Percentiles rank a stretch among this genome's conserved stretches.
These are phyloP conservation scores for Tenthredo notha DNA, from an alignment of 2,888 invertebrate species.

Conservation along the genomic window DNA sequence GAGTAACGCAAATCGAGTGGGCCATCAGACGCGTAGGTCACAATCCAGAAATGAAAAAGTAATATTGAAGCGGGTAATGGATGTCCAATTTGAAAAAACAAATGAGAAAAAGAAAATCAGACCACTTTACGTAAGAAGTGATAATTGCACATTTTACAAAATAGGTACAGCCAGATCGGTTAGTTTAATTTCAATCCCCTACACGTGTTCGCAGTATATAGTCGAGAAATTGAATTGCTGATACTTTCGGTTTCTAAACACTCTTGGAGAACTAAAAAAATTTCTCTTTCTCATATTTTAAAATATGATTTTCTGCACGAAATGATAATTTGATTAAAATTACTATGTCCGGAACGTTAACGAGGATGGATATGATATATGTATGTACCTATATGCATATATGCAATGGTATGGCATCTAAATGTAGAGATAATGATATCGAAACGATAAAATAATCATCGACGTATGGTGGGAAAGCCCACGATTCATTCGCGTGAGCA, in stretches of 20 bases:
- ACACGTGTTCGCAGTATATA: neutral
- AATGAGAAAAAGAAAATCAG: neutral
- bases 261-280: neutral
- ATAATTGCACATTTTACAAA: neutral
- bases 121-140: neutral
- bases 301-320: neutral
- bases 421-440: neutral
- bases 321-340: conserved; percentile 3
- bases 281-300: conserved; percentile 27
- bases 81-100: neutral
- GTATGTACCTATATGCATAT: no score
- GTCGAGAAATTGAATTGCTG: conserved; percentile 23
- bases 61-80: neutral
- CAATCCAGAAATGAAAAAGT: neutral
- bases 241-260: conserved; percentile 37
- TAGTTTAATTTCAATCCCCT: neutral
- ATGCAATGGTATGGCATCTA: neutral
- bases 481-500: neutral
- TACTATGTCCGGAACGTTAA: neutral
- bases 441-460: neutral
- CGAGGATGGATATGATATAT: neutral
- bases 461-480: neutral
- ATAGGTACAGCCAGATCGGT: neutral
- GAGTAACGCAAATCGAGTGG: conserved; percentile 54
- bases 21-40: conserved; percentile 39